phyloP scores from a whole-genome alignment of 2,797 vertebrate species.

The Fratercula arctica region DNA sequence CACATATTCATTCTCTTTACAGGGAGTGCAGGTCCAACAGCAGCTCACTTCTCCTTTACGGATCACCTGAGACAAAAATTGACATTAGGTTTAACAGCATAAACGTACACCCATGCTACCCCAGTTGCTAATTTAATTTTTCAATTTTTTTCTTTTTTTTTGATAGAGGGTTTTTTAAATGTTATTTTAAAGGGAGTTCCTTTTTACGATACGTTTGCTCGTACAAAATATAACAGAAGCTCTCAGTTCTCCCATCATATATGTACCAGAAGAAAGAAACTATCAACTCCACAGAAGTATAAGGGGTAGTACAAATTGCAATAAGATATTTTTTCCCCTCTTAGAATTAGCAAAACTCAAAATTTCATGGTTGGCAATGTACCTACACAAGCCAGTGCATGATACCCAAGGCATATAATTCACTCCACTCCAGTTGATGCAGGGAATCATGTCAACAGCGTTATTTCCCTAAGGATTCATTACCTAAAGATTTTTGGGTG shows the following conservation, averaged over 20 bases:
- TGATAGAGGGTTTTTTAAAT: accelerated
- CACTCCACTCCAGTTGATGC: background rate
- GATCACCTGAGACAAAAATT: constrained; percentile 85
- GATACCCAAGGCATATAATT: background rate
- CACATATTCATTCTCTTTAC: constrained; percentile 96
- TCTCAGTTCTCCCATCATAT: background rate
- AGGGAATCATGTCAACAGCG: background rate
- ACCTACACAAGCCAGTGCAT: background rate
- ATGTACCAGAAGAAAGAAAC: background rate
- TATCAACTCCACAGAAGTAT: background rate
- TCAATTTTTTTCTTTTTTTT: background rate
- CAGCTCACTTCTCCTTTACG: constrained; percentile 99
- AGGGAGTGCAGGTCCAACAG: constrained; percentile 97
- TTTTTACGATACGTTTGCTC: background rate
- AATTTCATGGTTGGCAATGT: background rate
- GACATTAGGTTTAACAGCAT: background rate
- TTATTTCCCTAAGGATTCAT: background rate
- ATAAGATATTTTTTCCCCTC: accelerated
- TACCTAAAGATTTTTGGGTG: background rate
- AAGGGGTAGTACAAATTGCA: background rate
- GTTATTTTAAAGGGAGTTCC: background rate
- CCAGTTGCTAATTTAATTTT: background rate
- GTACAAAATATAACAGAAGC: background rate
- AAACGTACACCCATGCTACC: background rate
- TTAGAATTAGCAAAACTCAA: background rate